Evolutionary conservation across 2,113 vertebrate genomes (phyloP).

Genomic region (Nematolebias whitei): DNA sequence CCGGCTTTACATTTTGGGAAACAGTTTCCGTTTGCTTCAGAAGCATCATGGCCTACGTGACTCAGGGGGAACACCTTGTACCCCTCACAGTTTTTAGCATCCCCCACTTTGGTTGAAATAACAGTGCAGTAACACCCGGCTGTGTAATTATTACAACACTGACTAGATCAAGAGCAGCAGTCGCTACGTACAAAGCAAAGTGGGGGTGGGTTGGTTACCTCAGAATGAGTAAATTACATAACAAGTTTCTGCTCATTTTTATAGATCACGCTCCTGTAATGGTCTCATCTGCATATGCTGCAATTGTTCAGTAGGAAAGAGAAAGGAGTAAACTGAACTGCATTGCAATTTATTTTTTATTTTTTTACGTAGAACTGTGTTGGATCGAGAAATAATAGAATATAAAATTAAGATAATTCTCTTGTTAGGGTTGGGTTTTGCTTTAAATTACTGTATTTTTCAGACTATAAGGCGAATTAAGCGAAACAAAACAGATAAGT

Average conservation of each 20-base stretch:
- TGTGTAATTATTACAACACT: constrained; percentile 30
- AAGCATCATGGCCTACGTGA: not conserved
- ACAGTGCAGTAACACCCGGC: constrained; percentile 20
- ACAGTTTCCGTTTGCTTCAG: constrained; percentile 3
- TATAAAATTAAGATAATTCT: too few species aligned
- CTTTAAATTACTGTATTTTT: too few species aligned
- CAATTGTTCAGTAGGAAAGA: constrained; percentile 12
- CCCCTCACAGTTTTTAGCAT: not conserved
- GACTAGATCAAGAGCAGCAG: constrained; percentile 52
- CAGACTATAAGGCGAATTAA: too few species aligned
- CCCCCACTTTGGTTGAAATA: constrained; percentile 18
- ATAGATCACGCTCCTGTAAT: constrained; percentile 3
- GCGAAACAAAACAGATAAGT: too few species aligned
- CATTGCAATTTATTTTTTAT: not conserved
- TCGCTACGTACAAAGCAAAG: constrained; percentile 11
- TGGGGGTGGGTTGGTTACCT: constrained; percentile 38
- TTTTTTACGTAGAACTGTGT: not conserved
- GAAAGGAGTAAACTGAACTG: not conserved
- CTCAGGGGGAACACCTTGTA: constrained; percentile 15
- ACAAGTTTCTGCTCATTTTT: constrained; percentile 40
- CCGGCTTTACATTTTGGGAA: constrained; percentile 11
- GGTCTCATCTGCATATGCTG: constrained; percentile 4
- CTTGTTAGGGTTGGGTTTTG: too few species aligned
- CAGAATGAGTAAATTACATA: constrained; percentile 62
- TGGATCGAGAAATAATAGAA: not conserved